Conservation (phyloP, 2,113 vertebrate genomes). For the Trogon surrucura region DNA sequence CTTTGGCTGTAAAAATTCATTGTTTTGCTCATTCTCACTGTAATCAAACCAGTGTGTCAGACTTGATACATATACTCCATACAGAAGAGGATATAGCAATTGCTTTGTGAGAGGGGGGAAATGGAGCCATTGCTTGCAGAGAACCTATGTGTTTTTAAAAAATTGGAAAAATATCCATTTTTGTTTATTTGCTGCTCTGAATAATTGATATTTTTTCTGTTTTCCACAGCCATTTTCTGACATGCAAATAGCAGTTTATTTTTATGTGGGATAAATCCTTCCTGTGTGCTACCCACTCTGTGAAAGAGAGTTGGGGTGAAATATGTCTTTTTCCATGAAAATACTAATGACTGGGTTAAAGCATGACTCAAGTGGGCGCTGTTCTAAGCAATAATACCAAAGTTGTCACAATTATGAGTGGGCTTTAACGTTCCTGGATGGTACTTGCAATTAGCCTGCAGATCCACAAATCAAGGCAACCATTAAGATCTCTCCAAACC, state of each 20-base stretch:
- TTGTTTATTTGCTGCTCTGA: constrained; percentile 13
- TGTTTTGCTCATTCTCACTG: constrained; percentile 16
- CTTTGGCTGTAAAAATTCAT: background rate
- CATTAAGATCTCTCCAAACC: background rate
- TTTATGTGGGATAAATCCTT: constrained; percentile 41
- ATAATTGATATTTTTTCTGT: constrained; percentile 30
- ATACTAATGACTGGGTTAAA: constrained; percentile 13
- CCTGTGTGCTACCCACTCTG: background rate
- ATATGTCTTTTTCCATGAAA: background rate
- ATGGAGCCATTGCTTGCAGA: background rate
- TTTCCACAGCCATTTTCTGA: constrained; percentile 17
- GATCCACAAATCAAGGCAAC: constrained; percentile 9
- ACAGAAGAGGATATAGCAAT: background rate
- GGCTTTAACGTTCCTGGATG: constrained; percentile 19
- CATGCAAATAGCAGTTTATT: constrained; percentile 23
- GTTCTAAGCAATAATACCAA: background rate
- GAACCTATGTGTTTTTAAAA: constrained; percentile 22
- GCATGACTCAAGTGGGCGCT: constrained; percentile 6
- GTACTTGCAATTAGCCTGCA: background rate
- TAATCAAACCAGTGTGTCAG: constrained; percentile 36
- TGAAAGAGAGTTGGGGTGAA: background rate
- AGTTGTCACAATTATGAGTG: background rate
- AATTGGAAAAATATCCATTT: background rate
- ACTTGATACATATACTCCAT: background rate
- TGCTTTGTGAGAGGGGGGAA: background rate